phyloP scores from a whole-genome alignment of 2,888 invertebrate genomes.

The Ormia ochracea region DNA sequence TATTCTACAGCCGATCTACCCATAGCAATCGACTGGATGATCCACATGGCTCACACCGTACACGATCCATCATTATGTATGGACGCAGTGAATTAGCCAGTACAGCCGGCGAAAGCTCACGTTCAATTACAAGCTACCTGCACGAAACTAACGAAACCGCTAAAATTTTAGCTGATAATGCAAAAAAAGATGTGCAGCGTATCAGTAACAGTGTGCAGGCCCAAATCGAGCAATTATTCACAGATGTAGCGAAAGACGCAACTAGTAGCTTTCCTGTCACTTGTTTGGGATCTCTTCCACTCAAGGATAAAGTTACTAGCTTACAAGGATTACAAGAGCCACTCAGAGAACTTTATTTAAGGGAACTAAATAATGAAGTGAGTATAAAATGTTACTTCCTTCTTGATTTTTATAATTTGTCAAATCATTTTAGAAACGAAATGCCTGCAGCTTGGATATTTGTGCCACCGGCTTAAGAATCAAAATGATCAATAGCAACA shows the following conservation, averaged over 20 bases:
- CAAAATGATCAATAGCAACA: constrained; percentile 77
- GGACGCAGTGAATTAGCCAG: constrained; percentile 76
- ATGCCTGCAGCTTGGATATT: constrained; percentile 74
- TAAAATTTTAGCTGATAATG: constrained; percentile 68
- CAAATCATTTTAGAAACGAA: constrained; percentile 68
- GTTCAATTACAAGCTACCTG: constrained; percentile 72
- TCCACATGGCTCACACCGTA: constrained; percentile 76
- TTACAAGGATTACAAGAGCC: constrained; percentile 89
- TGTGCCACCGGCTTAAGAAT: constrained; percentile 83
- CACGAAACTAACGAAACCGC: constrained; percentile 67
- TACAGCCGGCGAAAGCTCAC: constrained; percentile 70
- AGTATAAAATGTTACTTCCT: constrained; percentile 32
- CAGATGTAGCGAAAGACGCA: constrained; percentile 83
- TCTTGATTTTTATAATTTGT: background rate
- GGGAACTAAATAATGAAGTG: constrained; percentile 73
- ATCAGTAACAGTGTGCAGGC: constrained; percentile 88
- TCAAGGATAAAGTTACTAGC: constrained; percentile 88
- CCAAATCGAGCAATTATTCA: constrained; percentile 90
- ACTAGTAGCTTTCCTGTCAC: constrained; percentile 84
- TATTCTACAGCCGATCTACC: constrained; percentile 70
- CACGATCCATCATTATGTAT: constrained; percentile 77
- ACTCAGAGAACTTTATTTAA: constrained; percentile 83
- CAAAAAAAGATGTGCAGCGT: constrained; percentile 73
- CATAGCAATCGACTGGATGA: constrained; percentile 76
- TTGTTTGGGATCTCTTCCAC: constrained; percentile 88